Evolutionary conservation across 2,113 vertebrate genomes (phyloP), one percentile per base, ranked within the genome.

Genomic region (Columba livia): DNA sequence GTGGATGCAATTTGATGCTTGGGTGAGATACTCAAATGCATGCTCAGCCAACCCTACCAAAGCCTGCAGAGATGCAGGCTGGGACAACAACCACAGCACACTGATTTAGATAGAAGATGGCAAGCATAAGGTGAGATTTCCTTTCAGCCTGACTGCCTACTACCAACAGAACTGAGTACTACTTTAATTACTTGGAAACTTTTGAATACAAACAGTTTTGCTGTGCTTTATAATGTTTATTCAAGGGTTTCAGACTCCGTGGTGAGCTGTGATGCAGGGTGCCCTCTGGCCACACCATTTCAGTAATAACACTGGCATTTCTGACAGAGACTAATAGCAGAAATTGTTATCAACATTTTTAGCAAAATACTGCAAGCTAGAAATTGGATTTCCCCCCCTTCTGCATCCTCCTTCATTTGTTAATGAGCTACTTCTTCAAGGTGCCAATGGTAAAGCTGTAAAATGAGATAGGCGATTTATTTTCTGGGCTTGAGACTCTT

Each of bases 381-480:
- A 95, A 96, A 97, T 96, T 95, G 96, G 95, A 95, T 96, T 95
- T 61, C 15, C 48, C 34, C 42, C 71, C 21, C 26, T 34, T 38
- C 86, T 72, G n/a, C 90, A 67, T 85, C 77, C 58, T 93, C 53
- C 83, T 84, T 65, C 81, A 50, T 81, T 92, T 0, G 12, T 85
- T 96, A 97, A 97, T 94, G 93, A 96, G 94, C 91, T 95, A 77
- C 89, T 97, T 91, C 86, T 95, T 97, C 96, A 96, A 94, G 81
- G 53, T 95, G 95, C 89, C 94, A 88, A 34, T 88, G 92, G 56
- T 40, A 70, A 91, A 92, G 71, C 89, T 94, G 62, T 73, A 74
- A 95, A 95, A 54, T 56, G 74, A 95, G 89, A 94, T 23, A 74
- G 81, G 79, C 38, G 3, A 96, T 95, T 96, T 89, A 93, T 96